Base-by-base conservation (phyloP, 2,888 invertebrate species). In the Uloborus plumipes region DNA sequence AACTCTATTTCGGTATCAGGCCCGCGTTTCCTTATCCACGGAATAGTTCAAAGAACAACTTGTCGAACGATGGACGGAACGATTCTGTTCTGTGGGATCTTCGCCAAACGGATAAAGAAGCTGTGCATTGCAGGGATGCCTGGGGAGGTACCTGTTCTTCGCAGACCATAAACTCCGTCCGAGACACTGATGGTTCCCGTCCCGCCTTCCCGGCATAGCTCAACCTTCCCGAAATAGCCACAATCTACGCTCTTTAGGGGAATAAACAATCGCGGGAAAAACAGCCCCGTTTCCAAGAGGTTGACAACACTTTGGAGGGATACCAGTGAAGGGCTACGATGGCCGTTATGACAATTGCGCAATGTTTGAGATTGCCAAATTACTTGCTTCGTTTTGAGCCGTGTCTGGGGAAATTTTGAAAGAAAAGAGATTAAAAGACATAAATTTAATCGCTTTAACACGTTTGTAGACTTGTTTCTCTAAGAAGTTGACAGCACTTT, bases 121-220 rank as follows among this genome's bases (percentile, higher is more conserved):
- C 31, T 15, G 22, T 59, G 18, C 79, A 79, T 73, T 59, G 61
- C 62, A 51, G 79, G 64, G 50, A 80, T 74, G 70, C 50, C 51
- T 74, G 47, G 11, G 13, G 62, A 53, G 69, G 73, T 64, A 80
- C 80, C 80, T 80, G 80, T 80, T 69, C 55, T 55, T 79, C 61
- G 39, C 79, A 73, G 62, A 67, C 79, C 61, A 79, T 79, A 79
- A 69, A 72, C 66, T 73, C 61, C 39, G 49, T 49, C 26, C n/a
- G 61, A 79, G 79, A 73, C 79, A 65, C 79, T 79, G 73, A 79
- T 79, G 65, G 78, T 59, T 50, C 18, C 26, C 55, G 66, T 59
- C 39, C 61, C 66, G 15, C 51, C 67, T 61, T 50, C 66, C 58
- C 4, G 20, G 49, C 71, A 50, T 64, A 74, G 69, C 77, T 76